Base-by-base conservation (phyloP, 2,113 vertebrate genomes). In the Peromyscus polionotus region DNA sequence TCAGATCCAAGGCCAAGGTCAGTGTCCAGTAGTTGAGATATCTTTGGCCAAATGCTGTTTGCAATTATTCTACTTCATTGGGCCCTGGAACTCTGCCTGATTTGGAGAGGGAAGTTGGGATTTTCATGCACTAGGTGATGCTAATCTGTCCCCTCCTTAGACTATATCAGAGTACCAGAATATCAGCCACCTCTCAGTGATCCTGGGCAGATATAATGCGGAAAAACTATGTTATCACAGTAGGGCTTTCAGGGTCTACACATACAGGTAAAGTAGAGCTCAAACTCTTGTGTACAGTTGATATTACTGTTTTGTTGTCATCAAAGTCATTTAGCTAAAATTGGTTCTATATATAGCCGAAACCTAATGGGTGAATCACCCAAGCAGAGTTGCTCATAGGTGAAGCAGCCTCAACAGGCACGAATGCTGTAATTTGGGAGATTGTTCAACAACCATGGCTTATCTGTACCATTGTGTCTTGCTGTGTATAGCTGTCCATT, bases 1-100 rank as follows among this genome's bases (percentile, higher is more conserved):
- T 54, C 54, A 54, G 54, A 13, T 54, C 54, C 81, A 98, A 93
- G 26, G 95, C 98, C 70, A 99, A 99, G 45, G 75, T 77, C 75
- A 77, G 73, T 63, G 4, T 5, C 8, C 12, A 8, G 3, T 16
- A 6, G 7, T 24, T 4, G 10, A 45, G 24, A 45, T 13, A 39
- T 13, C 0, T 63, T 90, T 45, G 54, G 63, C 14, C n/a, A 59
- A 63, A 36, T 63, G 28, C 17, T 63, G 20, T 33, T 48, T 36
- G 22, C 61, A 83, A n/a, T 73, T 39, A 70, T 33, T 70, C 33
- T 73, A 20, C 39, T 4, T 1, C 12, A 42, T 22, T 16, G 16
- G 33, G 31, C 28, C 45, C 19, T 54, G 48, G 51, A 57, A 19
- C 7, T 26, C 68, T 51, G 31, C 24, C 5, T 54, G 17, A 16